Evolutionary conservation across 35 echinoderm and acorn worm species (phyloP).

Genomic region (Heliocidaris erythrogramma): DNA sequence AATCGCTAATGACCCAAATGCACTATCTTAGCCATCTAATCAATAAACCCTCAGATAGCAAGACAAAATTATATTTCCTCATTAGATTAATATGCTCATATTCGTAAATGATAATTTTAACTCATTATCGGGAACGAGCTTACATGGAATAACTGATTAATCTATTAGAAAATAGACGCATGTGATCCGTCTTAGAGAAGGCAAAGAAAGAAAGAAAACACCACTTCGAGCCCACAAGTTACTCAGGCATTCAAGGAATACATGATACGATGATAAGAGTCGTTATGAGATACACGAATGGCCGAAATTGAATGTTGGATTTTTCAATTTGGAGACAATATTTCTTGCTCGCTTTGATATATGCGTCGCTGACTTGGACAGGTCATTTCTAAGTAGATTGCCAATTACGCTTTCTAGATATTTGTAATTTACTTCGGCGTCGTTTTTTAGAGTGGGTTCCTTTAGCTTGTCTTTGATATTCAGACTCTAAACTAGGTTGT

Average conservation of each 20-base stretch:
- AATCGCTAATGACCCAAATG: not conserved
- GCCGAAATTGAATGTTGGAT: constrained; percentile 21
- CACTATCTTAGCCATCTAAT: not conserved
- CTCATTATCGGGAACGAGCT: not conserved
- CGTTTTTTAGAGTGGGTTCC: not conserved
- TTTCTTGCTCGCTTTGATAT: not conserved
- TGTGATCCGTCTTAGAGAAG: too few species aligned
- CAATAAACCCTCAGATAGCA: not conserved
- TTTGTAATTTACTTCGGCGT: not conserved
- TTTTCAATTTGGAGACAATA: constrained; percentile 20
- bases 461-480: not conserved
- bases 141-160: not conserved
- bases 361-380: not conserved
- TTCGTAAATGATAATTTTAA: not conserved
- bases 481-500: not conserved
- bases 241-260: not conserved
- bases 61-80: not conserved
- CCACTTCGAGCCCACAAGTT: not conserved
- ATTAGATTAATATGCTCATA: not conserved
- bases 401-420: constrained; percentile 15
- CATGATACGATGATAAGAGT: not conserved
- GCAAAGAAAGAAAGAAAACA: not conserved
- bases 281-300: not conserved
- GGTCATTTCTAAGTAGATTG: constrained; percentile 30
- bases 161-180: too few species aligned